Base-by-base conservation (phyloP, 2,113 vertebrate genomes). In the Pardalotus punctatus region DNA sequence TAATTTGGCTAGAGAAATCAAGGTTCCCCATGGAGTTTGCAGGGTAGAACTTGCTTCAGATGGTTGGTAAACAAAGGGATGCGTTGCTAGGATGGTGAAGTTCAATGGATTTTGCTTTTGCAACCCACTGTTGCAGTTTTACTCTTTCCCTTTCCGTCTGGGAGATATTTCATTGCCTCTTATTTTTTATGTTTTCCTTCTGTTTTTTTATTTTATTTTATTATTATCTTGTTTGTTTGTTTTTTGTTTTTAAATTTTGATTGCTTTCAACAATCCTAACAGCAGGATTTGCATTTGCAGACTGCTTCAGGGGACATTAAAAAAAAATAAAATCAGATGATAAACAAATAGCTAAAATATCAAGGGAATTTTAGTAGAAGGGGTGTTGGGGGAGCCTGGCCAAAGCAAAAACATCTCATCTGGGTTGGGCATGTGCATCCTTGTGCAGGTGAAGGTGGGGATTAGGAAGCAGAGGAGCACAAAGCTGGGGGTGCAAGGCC, bases 1-100 rank as follows among this genome's bases (percentile, higher is more conserved):
- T 88, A 95, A 96, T 92, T 92, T 85, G 94, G 85, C 81, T 73
- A 43, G 76, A 83, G 93, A 95, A 97, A 97, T 88, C 81, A 79
- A 72, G 95, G 81, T 64, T 78, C 43, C 90, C 85, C 42, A 73
- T 3, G 24, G 88, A 95, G 91, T 90, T 80, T 93, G 90, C 81
- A 81, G 79, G 71, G 78, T 70, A 60, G 21, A 85, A 81, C 48
- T 96, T 64, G 60, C 82, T 50, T 65, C 51, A 89, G 91, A 58
- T 90, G 58, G 85, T 57, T 96, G 12, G 1, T 76, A 76, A 77
- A 40, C 70, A 84, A 92, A 78, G 86, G 53, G 40, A 78, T 58
- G 80, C 45, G 64, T 74, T 48, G 40, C 38, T 17, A 61, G 64
- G 65, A 53, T 12, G 29, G 13, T 22, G 64, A 72, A 57, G 90